These are phyloP conservation scores for Isichthys henryi DNA, from an alignment of 2,113 vertebrate genomes.

Conservation along the genomic window DNA sequence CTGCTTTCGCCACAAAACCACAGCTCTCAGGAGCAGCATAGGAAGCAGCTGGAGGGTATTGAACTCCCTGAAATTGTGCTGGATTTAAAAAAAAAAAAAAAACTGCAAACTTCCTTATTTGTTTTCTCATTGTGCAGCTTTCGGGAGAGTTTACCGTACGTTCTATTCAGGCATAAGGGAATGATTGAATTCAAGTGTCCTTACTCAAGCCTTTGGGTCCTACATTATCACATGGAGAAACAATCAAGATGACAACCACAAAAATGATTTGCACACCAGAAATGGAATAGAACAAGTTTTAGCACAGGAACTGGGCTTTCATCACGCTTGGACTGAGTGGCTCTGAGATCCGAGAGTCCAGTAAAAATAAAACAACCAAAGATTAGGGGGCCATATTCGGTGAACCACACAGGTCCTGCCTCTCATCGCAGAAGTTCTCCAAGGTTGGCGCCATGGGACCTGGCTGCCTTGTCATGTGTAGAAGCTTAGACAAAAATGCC, in stretches of 20 bases:
- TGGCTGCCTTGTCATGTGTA: background rate
- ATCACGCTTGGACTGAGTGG: constrained; percentile 22
- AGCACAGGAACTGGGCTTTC: constrained; percentile 18
- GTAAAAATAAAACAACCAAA: constrained; percentile 37
- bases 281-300: constrained; percentile 2
- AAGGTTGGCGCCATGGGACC: background rate
- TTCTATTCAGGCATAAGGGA: background rate
- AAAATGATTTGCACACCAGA: constrained; percentile 17
- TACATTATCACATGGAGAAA: constrained; percentile 20
- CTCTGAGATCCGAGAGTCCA: constrained; percentile 26
- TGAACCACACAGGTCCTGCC: constrained; percentile 21
- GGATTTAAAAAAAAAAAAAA: background rate
- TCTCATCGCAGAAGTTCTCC: background rate
- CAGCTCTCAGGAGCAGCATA: constrained; percentile 46
- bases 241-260: constrained; percentile 18
- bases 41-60: constrained; percentile 45
- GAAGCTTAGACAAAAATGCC: background rate
- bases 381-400: constrained; percentile 6
- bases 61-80: constrained; percentile 37
- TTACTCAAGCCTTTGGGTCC: background rate
- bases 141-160: background rate
- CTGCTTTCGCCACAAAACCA: constrained; percentile 51
- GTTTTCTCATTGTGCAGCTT: background rate
- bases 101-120: background rate
- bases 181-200: background rate